Percentiles rank a stretch among this genome's conserved stretches.
phyloP scores from a whole-genome alignment of 1,140 invertebrate species.

The Tetragnatha versicolor region DNA sequence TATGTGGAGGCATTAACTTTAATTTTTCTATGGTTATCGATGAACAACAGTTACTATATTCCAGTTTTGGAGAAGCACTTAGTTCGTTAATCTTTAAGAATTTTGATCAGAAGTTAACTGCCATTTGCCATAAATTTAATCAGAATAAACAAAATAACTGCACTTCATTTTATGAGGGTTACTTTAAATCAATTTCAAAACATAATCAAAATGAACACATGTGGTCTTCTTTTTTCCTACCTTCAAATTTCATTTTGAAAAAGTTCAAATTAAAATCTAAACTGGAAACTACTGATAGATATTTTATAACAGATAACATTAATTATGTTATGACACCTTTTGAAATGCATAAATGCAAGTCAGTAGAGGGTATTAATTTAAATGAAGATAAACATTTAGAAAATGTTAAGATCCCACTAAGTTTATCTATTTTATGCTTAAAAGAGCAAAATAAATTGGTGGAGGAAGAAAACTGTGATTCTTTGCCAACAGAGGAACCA shows the following conservation, averaged over 20 bases:
- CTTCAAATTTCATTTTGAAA: background rate
- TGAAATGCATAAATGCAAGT: background rate
- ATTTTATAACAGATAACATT: slow-evolving; percentile 10
- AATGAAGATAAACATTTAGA: background rate
- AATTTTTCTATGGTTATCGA: too few species aligned
- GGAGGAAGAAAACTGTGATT: slow-evolving; percentile 4
- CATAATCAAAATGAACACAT: background rate
- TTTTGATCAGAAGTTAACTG: too few species aligned
- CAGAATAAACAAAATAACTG: too few species aligned
- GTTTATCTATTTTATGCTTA: background rate
- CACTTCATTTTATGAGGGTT: too few species aligned
- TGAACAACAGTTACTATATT: too few species aligned
- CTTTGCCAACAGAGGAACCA: background rate
- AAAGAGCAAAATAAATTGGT: background rate
- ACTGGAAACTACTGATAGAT: background rate
- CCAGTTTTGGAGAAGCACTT: too few species aligned
- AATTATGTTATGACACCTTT: slow-evolving; percentile 14
- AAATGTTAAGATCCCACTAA: background rate
- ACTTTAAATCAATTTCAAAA: background rate
- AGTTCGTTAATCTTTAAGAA: too few species aligned
- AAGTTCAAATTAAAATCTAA: background rate
- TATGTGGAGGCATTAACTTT: background rate
- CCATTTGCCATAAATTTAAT: too few species aligned
- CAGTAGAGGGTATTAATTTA: background rate
- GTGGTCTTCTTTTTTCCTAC: background rate